Evolutionary conservation across 2,113 vertebrate genomes (phyloP), one percentile per base, ranked within the genome.

Genomic region (Hipposideros armiger): DNA sequence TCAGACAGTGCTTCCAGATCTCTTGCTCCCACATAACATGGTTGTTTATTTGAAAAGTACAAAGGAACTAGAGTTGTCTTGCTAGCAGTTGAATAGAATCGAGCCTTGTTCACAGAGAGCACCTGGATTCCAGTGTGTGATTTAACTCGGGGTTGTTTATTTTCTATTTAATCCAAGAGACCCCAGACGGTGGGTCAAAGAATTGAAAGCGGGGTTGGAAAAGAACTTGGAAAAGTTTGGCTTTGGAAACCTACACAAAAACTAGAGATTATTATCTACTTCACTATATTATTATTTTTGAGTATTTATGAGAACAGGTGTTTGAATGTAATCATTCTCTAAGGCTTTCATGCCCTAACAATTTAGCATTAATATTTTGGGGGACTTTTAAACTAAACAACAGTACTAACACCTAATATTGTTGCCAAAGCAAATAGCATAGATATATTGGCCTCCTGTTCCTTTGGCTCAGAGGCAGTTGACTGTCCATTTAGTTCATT

Each of bases 81-180:
- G 70, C 42, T 72, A 87, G 58, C 52, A 76, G 28, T 45, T 73
- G 42, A 74, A 24, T 26, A 85, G 62, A 91, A 67, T 88, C 76
- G 88, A 91, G 74, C 47, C 50, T 90, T 94, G 81, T 81, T 90
- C 84, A 45, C 88, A 97, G 81, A 80, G 90, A 91, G n/a, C 28
- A 50, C 42, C 88, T 94, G 70, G 78, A 82, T 56, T 95, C 50
- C 30, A 70, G 69, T 5, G 26, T 45, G 32, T 67, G 56, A 83
- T 78, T 96, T 90, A 94, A 76, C 40, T 90, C 84, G 58, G 77
- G 56, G 40, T 67, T 93, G 58, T 96, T 97, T 87, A 93, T 97
- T 95, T 94, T 96, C 77, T 92, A 11, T 92, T 90, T 70, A 76
- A 84, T 96, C 52, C 16, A 73, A 78, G 50, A 62, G 62, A 70